Evolutionary conservation across 1,140 invertebrate genomes (phyloP).

Genomic region (Zaprionus lachaisei): DNA sequence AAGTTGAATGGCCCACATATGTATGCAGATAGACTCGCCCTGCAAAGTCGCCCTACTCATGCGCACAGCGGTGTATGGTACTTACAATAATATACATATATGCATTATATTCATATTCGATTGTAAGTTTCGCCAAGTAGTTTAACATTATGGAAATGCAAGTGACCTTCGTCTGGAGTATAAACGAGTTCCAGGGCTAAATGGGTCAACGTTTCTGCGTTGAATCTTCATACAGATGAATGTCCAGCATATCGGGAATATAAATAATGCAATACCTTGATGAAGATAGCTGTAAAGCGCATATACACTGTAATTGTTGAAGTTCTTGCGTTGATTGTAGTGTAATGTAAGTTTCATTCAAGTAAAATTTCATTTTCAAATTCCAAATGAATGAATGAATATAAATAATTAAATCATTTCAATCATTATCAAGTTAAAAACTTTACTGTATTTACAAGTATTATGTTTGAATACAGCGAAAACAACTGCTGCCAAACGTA

Average conservation of each 20-base stretch:
- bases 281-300: background rate
- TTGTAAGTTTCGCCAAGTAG: conserved; percentile 10
- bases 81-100: conserved; percentile 9
- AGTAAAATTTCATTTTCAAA: too few species aligned
- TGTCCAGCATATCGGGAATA: conserved; percentile 4
- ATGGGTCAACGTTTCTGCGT: background rate
- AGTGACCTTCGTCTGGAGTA: conserved; percentile 8
- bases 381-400: too few species aligned
- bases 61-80: background rate
- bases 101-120: conserved; percentile 11
- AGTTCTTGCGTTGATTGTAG: background rate
- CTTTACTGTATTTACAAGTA: conserved; percentile 50
- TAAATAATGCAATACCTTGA: background rate
- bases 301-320: background rate
- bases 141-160: conserved; percentile 4
- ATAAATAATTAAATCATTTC: background rate
- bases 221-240: background rate
- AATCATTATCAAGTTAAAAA: conserved; percentile 42
- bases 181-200: conserved; percentile 1
- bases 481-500: conserved; percentile 53
- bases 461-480: conserved; percentile 45
- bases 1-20: background rate
- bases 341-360: background rate
- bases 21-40: background rate
- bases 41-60: background rate